Conservation (phyloP, 2,888 invertebrate species). For the Metacarcinus magister region DNA sequence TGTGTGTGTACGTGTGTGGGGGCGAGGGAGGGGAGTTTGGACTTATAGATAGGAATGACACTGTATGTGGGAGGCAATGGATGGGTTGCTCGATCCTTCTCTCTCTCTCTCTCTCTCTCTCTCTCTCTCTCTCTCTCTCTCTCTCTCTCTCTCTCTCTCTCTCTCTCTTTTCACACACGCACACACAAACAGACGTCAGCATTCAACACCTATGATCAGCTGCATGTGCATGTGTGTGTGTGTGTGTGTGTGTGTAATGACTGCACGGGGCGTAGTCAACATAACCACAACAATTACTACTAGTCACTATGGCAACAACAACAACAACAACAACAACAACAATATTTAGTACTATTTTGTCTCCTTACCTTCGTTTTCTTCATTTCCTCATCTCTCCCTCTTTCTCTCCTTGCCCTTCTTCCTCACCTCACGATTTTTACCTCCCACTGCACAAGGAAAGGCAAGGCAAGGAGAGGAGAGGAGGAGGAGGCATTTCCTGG, state of each 20-base stretch:
- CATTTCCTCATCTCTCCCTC: not conserved
- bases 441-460: not conserved
- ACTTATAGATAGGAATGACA: not conserved
- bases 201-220: not conserved
- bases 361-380: not conserved
- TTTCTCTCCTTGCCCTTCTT: not conserved
- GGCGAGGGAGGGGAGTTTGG: not conserved
- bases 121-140: no score
- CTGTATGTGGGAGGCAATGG: not conserved
- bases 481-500: conserved; percentile 3
- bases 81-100: no score
- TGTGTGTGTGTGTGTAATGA: not conserved
- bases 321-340: not conserved
- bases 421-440: conserved; percentile 3
- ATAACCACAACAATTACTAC: not conserved
- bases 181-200: no score
- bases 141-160: no score
- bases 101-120: no score
- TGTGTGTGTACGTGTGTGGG: not conserved
- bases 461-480: not conserved
- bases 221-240: conserved; percentile 31
- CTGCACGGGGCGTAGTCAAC: not conserved
- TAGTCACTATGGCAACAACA: not conserved
- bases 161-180: no score
- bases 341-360: not conserved